Evolutionary conservation across 2,113 vertebrate genomes (phyloP).

Genomic region (Tragulus kanchil): DNA sequence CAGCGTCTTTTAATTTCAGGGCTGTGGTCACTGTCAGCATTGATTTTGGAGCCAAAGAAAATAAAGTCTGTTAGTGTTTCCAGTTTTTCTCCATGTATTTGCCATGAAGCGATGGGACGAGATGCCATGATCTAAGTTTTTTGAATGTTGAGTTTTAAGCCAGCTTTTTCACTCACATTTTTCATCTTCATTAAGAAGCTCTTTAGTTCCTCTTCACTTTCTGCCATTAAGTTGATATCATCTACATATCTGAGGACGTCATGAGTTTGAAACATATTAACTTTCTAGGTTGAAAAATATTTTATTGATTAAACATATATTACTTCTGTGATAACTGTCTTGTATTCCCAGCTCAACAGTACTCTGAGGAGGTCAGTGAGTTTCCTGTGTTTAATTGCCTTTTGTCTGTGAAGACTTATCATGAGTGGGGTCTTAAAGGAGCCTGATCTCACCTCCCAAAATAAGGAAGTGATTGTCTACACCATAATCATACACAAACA

Average conservation of each 20-base stretch:
- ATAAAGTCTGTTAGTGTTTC: too few relatives aligned
- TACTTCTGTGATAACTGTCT: not conserved
- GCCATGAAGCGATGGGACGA: too few relatives aligned
- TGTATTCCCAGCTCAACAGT: not conserved
- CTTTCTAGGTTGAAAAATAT: conserved; percentile 23
- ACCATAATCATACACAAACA: not conserved
- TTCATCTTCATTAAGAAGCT: not conserved
- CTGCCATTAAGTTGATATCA: not conserved
- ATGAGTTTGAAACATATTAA: conserved; percentile 37
- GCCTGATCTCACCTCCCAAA: not conserved
- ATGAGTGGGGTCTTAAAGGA: not conserved
- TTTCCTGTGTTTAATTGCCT: conserved; percentile 54
- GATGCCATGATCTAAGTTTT: too few relatives aligned
- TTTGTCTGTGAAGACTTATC: not conserved
- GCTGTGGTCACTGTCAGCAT: too few relatives aligned
- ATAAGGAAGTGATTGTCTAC: conserved; percentile 7
- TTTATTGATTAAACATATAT: conserved; percentile 36
- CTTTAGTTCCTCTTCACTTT: not conserved
- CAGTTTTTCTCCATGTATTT: too few relatives aligned
- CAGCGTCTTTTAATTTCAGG: too few relatives aligned
- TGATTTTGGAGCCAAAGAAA: too few relatives aligned
- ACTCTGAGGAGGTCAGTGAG: not conserved
- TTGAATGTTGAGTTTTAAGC: too few relatives aligned
- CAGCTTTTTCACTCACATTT: not conserved
- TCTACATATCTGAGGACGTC: not conserved